Evolutionary conservation across 2,797 vertebrate species (phyloP), one percentile per base, ranked within the genome.

Genomic region (Onychomys arenicola): DNA sequence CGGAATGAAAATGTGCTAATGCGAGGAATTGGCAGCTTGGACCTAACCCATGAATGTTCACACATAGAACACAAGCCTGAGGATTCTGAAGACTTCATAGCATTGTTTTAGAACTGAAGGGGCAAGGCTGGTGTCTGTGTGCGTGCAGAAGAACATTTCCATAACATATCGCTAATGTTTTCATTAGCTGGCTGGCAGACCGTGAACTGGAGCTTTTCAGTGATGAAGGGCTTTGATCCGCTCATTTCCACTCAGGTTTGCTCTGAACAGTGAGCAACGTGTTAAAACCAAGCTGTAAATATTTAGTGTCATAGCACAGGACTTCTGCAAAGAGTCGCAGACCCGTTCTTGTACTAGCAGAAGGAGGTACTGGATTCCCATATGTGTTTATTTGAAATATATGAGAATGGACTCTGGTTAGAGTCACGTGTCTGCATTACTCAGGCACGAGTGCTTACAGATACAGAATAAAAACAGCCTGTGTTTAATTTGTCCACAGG

Each of bases 151-250:
- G 80, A 97, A 95, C 97, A 94, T 98, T 98, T 98, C 98, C 96
- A 81, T 93, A 77, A 82, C 92, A 80, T 96, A 97, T 98, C 94
- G 94, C 96, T 98, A 98, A 98, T 96, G 96, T 97, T 97, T 98
- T 98, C 97, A 98, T 98, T 94, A 97, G 97, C 97, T 97, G 97
- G 97, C 93, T 98, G 98, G 96, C 88, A 98, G 98, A 98, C 97
- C 90, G 4, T 95, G 93, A 97, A 98, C 94, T 32, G 84, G 0
- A 13, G 61, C 67, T 55, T 97, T 97, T 97, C 12, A 7, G 71
- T 78, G 76, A 97, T 97, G 97, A 96, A 97, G 96, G 97, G 97
- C 98, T 98, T 98, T 98, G 98, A 98, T 98, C 97, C 97, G 80
- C 1, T 6, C 57, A 93, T 97, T 97, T 96, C 97, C 96, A 97